A percentile compares a stretch with the other conserved stretches of the same genome.
Conservation (phyloP, 2,888 invertebrate genomes). For the Hemicrepidius hirtus region DNA sequence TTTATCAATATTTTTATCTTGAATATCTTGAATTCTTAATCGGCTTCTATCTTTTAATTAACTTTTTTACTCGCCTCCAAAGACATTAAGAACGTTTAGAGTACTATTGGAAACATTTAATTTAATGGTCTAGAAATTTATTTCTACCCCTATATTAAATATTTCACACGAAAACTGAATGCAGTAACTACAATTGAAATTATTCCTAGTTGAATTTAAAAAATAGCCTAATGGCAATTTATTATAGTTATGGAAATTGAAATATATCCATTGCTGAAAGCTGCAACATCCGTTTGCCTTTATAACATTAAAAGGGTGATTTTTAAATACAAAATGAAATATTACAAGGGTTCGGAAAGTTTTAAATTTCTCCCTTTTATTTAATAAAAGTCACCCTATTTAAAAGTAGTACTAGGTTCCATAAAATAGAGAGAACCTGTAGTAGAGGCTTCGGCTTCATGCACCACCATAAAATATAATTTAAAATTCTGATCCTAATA, state of each 20-base stretch:
- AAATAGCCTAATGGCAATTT: conserved; percentile 6
- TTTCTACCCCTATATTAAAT: conserved; percentile 3
- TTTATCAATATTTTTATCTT: conserved; percentile 57
- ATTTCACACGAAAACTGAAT: neutral
- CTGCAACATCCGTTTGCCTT: neutral
- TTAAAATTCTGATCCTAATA: conserved; percentile 51
- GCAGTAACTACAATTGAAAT: neutral
- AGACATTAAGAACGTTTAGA: conserved; percentile 29
- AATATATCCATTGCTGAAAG: conserved; percentile 21
- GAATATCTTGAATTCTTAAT: conserved; percentile 49
- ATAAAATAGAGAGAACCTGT: conserved; percentile 37
- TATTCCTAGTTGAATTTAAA: conserved; percentile 6
- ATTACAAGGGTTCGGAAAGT: conserved; percentile 44
- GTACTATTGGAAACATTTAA: neutral
- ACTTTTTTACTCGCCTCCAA: conserved; percentile 44
- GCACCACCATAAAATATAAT: conserved; percentile 50
- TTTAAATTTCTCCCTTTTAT: conserved; percentile 45
- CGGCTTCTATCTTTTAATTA: conserved; percentile 45
- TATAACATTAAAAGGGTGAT: conserved; percentile 47
- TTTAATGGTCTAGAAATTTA: too few species aligned
- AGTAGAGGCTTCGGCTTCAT: conserved; percentile 34
- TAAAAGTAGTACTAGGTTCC: conserved; percentile 30
- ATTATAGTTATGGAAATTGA: conserved; percentile 13
- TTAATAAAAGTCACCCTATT: conserved; percentile 44
- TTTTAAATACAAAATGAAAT: conserved; percentile 50